Evolutionary conservation across 2,113 vertebrate genomes (phyloP), one percentile per base, ranked within the genome.

Genomic region (Myotis yumanensis): DNA sequence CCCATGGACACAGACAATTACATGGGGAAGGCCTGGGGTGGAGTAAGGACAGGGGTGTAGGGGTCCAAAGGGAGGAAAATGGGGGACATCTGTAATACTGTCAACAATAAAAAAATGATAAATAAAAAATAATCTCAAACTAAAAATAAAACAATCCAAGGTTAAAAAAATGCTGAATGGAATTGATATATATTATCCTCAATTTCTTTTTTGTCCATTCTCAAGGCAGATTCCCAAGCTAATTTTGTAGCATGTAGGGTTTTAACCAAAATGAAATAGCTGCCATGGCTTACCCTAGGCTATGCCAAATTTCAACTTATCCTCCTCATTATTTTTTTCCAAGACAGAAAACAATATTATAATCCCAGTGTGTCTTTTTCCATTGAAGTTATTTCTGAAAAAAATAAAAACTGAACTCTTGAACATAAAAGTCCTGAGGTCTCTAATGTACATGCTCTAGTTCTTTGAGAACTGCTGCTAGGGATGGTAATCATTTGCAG

Each of bases 291-390:
- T 93, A 93, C 18, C 40, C 51, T 51, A 68, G 76, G 46, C 75
- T 90, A 30, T 88, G 52, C 35, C 94, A 95, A 81, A 86, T 90
- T 91, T 96, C 79, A 87, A 94, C 28, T 94, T 94, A 51, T 20
- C 11, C 7, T 76, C 23, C 14, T 18, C 57, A 59, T 69, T 57
- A 80, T 28, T 92, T 62, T 88, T 86, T 73, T 66, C 43, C 59
- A 59, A 86, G 43, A 59, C 30, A 86, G 72, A 84, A 81, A 94
- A 86, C 76, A 88, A 66, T 32, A 79, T 52, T 48, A 28, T 85
- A 57, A 91, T 43, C 35, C 22, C 48, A 85, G 9, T 71, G 48
- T 95, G 25, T 89, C 59, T 91, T 46, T 96, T 95, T 90, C 37
- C 77, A 54, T 17, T 82, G 68, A 94, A 46, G 32, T 66, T 93